Evolutionary conservation across 2,113 vertebrate genomes (phyloP).

Genomic region (Cacatua alba): DNA sequence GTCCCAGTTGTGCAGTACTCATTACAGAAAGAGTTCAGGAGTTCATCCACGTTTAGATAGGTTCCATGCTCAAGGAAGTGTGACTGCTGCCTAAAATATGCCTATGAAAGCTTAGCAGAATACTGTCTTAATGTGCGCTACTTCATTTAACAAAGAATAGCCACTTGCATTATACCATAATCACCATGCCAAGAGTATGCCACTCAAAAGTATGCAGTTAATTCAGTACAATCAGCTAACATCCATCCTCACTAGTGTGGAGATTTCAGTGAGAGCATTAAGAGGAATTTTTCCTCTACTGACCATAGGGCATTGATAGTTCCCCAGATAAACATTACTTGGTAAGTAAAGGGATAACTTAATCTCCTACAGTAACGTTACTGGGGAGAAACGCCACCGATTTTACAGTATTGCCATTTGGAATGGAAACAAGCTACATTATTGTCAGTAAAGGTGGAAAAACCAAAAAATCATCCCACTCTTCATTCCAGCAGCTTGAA

Average conservation of each 20-base stretch:
- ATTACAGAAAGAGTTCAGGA: neutral
- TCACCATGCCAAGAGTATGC: neutral
- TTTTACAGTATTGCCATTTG: neutral
- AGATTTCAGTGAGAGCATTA: neutral
- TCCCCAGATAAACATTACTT: neutral
- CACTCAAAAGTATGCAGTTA: neutral
- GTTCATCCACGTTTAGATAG: neutral
- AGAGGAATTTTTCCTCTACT: neutral
- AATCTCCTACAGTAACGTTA: neutral
- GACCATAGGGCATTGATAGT: neutral
- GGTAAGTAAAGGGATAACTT: neutral
- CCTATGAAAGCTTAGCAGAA: neutral
- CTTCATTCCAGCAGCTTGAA: neutral
- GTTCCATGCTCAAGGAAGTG: neutral
- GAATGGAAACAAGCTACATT: neutral
- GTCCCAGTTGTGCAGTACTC: neutral
- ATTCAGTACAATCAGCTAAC: neutral
- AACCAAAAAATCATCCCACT: neutral
- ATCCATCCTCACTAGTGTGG: neutral
- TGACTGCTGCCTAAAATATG: neutral
- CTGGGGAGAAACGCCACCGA: neutral
- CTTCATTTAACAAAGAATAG: neutral
- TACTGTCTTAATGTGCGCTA: neutral
- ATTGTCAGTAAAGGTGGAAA: neutral
- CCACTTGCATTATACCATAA: neutral